These are phyloP conservation scores for Standfussiana lucernea DNA, from an alignment of 2,888 invertebrate species.

Conservation along the genomic window DNA sequence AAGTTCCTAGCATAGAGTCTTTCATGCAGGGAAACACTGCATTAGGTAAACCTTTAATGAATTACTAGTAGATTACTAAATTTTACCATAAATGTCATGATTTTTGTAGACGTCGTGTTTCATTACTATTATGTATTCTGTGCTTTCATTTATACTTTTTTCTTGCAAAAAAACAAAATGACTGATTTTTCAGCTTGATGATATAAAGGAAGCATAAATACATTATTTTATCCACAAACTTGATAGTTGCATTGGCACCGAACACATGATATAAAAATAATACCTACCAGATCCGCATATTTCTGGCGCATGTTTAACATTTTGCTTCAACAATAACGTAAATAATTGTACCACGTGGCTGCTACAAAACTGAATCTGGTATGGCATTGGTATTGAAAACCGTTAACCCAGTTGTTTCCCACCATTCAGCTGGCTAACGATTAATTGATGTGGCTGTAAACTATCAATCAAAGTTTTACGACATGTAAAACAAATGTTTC, in stretches of 20 bases:
- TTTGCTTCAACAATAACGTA: constrained; percentile 67
- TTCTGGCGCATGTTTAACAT: constrained; percentile 55
- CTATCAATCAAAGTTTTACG: constrained; percentile 89
- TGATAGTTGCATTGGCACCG: constrained; percentile 13
- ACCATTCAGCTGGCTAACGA: constrained; percentile 78
- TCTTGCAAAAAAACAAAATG: neutral
- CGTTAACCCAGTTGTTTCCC: constrained; percentile 81
- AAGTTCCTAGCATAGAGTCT: no score
- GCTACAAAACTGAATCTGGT: constrained; percentile 53
- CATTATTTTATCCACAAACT: constrained; percentile 15
- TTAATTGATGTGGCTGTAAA: constrained; percentile 88
- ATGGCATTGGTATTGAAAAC: constrained; percentile 81
- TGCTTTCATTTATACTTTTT: neutral
- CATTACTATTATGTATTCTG: no score
- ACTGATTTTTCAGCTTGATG: neutral
- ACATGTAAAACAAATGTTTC: constrained; percentile 84
- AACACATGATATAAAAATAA: constrained; percentile 24
- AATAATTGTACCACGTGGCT: constrained; percentile 69
- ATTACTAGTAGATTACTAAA: no score
- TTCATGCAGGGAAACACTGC: no score
- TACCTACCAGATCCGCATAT: constrained; percentile 20
- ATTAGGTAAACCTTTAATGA: no score
- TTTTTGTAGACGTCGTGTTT: neutral
- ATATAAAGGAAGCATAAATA: no score
- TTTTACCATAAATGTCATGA: no score